Conservation (phyloP, 2,113 vertebrate genomes). For the Neotragus moschatus region DNA sequence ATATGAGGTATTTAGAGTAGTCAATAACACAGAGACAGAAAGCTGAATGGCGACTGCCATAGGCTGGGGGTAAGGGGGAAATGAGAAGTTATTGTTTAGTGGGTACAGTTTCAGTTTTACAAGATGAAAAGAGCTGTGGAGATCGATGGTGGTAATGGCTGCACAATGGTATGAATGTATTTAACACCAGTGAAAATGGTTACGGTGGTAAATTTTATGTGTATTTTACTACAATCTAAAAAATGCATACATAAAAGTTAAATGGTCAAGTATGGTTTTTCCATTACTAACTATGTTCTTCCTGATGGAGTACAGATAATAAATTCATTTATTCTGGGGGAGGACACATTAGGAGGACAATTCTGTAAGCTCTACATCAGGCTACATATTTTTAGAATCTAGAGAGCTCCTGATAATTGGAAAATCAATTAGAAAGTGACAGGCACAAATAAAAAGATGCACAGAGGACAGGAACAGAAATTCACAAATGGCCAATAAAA, state of each 20-base stretch:
- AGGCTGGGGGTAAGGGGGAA: background rate
- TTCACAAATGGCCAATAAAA: background rate
- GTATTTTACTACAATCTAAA: background rate
- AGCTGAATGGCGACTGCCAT: background rate
- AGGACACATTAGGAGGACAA: background rate
- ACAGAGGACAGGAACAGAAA: conserved; percentile 20
- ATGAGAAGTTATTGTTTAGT: background rate
- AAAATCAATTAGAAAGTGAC: background rate
- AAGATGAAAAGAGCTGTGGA: background rate
- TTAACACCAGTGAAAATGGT: background rate
- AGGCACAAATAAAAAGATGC: background rate
- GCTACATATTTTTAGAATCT: background rate
- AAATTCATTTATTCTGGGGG: background rate
- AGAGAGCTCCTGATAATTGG: background rate
- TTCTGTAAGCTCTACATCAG: background rate
- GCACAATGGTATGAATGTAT: background rate
- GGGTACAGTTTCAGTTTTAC: background rate
- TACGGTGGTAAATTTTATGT: background rate
- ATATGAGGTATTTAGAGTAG: background rate
- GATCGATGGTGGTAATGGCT: background rate
- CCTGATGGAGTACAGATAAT: background rate
- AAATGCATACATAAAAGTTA: background rate
- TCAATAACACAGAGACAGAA: background rate
- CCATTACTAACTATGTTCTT: background rate
- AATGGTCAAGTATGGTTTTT: background rate